Evolutionary conservation across 1,140 invertebrate genomes (phyloP).

Genomic region (Diuraphis noxia): DNA sequence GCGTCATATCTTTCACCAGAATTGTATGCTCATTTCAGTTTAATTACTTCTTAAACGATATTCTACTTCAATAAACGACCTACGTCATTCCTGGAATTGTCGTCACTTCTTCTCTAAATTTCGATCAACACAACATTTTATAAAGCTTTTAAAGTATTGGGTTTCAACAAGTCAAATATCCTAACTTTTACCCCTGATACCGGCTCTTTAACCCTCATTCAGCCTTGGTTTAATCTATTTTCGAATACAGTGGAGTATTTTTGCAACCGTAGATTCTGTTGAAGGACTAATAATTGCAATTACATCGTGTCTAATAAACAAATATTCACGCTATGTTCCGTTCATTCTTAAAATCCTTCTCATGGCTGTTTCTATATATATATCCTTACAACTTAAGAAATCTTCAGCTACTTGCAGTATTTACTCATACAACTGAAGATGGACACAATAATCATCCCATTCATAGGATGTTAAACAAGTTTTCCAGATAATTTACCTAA

Average conservation of each 20-base stretch:
- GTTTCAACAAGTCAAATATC: background rate
- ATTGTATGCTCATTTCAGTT: too few species aligned
- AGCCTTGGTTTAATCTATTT: background rate
- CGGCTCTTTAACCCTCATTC: background rate
- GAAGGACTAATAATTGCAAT: background rate
- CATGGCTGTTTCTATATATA: background rate
- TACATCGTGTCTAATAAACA: background rate
- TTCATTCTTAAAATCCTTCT: background rate
- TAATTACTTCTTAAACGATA: too few species aligned
- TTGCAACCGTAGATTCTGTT: background rate
- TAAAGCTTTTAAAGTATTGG: background rate
- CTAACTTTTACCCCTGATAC: background rate
- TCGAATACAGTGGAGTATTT: background rate
- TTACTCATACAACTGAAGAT: background rate
- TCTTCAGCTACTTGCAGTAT: background rate
- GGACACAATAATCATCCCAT: background rate
- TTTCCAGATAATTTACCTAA: background rate
- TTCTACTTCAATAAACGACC: background rate
- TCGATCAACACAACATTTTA: background rate
- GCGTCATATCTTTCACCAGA: too few species aligned
- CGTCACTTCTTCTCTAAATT: background rate
- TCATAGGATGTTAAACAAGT: background rate
- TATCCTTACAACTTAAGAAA: background rate
- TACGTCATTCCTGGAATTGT: background rate
- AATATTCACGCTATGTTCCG: background rate